Base-by-base conservation (phyloP, 2,888 invertebrate genomes). In the Drosophila falleni region DNA sequence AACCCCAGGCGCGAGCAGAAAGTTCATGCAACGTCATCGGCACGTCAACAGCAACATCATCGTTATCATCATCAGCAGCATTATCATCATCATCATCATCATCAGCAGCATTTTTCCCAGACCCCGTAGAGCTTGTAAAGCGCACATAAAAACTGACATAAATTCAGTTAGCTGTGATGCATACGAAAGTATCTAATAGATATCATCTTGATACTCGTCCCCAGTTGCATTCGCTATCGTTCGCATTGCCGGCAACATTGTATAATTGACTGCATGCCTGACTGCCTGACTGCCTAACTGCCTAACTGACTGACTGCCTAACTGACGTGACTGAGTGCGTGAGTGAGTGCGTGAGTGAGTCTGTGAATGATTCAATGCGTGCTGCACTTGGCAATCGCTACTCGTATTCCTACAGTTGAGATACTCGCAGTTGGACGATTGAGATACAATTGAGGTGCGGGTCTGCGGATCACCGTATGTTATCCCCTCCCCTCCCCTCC, bases 91-190 rank as follows among this genome's bases (percentile, higher is more conserved):
- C 33, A 39, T 5, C 50, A 35, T 13, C 41, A 35, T 54, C 62
- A 23, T 55, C 33, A 56, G n/a, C 53, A 33, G 15, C 29, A 46
- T 29, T 33, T 26, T 35, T 60, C 33, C 29, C 41, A 23, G 35
- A 41, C 23, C 37, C 35, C 53, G 37, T 42, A 42, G 47, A 61
- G 67, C 66, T 59, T 74, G 69, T 60, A 31, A 60, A 61, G 76
- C 59, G 61, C 70, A 79, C 67, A 80, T 74, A 74, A 74, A 81
- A 80, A 73, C 88, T 74, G 89, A 87, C 89, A 87, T 82, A 78
- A 89, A 86, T 85, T 87, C 86, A 85, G 86, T 80, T 85, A 82
- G 86, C 74, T 82, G 88, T 49, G 78, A 56, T 89, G 87, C 89
- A 84, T 84, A 74, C 81, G 78, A 81, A 76, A 80, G 81, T 84